A percentile compares a stretch with the other conserved stretches of the same genome.
phyloP scores from a whole-genome alignment of 2,113 vertebrate species.

The Ictidomys tridecemlineatus region DNA sequence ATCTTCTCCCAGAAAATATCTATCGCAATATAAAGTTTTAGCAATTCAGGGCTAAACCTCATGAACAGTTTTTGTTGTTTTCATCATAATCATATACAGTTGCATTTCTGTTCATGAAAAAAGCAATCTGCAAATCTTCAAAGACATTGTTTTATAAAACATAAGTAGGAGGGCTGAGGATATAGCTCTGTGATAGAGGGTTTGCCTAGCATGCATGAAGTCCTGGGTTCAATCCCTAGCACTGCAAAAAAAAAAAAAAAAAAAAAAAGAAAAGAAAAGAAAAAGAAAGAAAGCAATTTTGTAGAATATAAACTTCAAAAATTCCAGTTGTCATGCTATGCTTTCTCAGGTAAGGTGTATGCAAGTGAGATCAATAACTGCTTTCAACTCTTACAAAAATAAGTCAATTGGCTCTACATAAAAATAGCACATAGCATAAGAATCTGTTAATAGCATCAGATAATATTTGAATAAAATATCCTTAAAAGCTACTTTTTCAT shows the following conservation, averaged over 20 bases:
- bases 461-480: conserved; percentile 38
- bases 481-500: background rate
- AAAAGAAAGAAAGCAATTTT: background rate
- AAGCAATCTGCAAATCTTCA: conserved; percentile 9
- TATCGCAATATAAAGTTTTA: background rate
- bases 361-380: conserved; percentile 20
- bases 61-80: background rate
- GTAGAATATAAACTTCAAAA: conserved; percentile 26
- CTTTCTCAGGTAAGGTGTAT: background rate
- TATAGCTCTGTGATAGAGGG: too few species aligned
- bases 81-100: background rate
- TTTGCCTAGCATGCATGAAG: too few species aligned
- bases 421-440: background rate
- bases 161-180: background rate
- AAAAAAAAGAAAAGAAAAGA: rapidly evolving
- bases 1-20: background rate
- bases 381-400: conserved; percentile 8
- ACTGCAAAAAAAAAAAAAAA: too few species aligned
- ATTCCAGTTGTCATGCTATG: background rate
- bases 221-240: too few species aligned
- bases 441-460: background rate
- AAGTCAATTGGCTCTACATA: background rate
- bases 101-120: background rate
- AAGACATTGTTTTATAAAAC: background rate
- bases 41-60: background rate